Base-by-base conservation (phyloP, 2,888 invertebrate genomes). In the Aphodius granarius region DNA sequence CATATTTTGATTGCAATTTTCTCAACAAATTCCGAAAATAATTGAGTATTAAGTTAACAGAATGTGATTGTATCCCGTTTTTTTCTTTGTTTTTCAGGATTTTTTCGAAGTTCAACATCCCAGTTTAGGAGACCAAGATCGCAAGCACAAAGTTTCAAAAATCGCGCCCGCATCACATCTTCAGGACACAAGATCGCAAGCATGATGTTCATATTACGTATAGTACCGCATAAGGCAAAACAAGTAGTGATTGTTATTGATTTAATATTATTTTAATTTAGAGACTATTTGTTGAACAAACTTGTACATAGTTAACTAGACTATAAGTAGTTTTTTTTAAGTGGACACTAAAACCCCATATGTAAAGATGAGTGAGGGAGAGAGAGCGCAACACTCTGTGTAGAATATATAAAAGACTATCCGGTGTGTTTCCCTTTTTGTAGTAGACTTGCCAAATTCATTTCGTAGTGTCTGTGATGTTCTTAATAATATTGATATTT, bases 381-480 rank as follows among this genome's bases (percentile, higher is more conserved):
- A 9, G 43, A 43, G 43, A 43, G 9, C 43, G 43, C 43, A 43
- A 3, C 68, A 22, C 68, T 21, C 68, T 68, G 68, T 68, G 19
- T 68, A 66, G 17, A 15, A 20, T 13, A 4, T 16, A 66, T 16
- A 5, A 18, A 18, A 16, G 17, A 18, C 18, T 66, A 19, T 13
- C 17, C 20, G n/a, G 18, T 20, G 66, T 17, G 66, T 17, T 68
- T 68, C 21, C 19, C 19, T 68, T 68, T 18, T 15, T 65, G 6
- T 18, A 68, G 68, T 68, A 68, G 68, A 68, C 68, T 68, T 68
- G 68, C 68, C 68, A 68, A 68, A 68, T 21, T 68, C 68, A 68
- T 68, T 68, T 20, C 21, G 68, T 68, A 68, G 68, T 68, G 68
- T 68, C 68, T 68, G 68, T 68, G 68, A 68, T 68, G 20, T 68